phyloP scores from a whole-genome alignment of 2,113 vertebrate genomes.

The Stigmatopora argus region DNA sequence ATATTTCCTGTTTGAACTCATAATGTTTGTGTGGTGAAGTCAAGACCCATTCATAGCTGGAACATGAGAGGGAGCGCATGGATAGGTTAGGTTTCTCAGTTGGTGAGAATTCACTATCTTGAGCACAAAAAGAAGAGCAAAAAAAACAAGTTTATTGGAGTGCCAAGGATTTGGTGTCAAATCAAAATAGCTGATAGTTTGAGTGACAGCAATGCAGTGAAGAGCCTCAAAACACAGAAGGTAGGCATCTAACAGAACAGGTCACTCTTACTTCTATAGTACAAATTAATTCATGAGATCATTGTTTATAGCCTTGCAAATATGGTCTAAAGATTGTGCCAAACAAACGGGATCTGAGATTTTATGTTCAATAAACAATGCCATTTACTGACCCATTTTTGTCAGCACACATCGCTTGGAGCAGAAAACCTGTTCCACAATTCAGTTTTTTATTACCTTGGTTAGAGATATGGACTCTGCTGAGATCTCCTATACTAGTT shows the following conservation, averaged over 20 bases:
- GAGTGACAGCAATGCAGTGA: conserved; percentile 34
- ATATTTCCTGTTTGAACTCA: conserved; percentile 20
- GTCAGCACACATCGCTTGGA: background rate
- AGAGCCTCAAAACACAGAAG: conserved; percentile 52
- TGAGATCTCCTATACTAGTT: background rate
- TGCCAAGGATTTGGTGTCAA: conserved; percentile 28
- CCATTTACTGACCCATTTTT: background rate
- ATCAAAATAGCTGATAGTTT: no score
- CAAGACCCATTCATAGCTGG: conserved; percentile 11
- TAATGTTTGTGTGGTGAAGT: conserved; percentile 8
- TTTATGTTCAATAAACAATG: background rate
- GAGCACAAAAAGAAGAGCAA: background rate
- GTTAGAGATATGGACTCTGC: background rate
- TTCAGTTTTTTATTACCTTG: background rate
- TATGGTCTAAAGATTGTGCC: background rate
- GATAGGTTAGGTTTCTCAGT: conserved; percentile 12
- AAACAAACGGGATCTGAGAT: background rate
- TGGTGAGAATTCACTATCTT: background rate
- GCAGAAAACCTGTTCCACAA: background rate
- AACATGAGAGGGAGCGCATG: conserved; percentile 9
- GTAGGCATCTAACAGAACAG: conserved; percentile 41
- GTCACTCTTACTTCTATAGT: background rate
- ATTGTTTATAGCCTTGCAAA: background rate
- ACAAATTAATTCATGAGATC: background rate
- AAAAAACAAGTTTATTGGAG: background rate